phyloP scores from a whole-genome alignment of 2,113 vertebrate genomes.

The Solea senegalensis region DNA sequence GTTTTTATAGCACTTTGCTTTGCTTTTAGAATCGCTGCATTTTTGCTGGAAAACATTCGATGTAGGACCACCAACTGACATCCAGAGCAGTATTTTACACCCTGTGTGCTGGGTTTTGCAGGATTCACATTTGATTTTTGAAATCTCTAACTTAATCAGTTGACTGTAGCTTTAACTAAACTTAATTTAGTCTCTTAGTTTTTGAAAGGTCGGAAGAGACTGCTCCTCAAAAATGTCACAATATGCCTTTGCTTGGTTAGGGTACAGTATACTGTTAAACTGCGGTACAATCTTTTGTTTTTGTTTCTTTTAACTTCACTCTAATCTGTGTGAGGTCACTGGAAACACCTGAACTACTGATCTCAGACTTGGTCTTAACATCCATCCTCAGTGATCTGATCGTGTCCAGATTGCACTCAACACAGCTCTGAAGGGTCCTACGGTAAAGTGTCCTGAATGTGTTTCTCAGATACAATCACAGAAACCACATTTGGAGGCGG shows the following conservation, averaged over 20 bases:
- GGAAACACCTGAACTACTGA: background rate
- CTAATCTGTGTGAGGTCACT: background rate
- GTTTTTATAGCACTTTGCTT: conserved; percentile 64
- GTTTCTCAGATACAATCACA: too few species aligned
- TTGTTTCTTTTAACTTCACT: conserved; percentile 13
- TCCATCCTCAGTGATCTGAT: too few species aligned
- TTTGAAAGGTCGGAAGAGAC: conserved; percentile 14
- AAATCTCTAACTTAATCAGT: background rate
- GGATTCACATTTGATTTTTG: conserved; percentile 26
- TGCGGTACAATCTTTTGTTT: conserved; percentile 19
- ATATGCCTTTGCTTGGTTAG: conserved; percentile 41
- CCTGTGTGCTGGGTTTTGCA: background rate
- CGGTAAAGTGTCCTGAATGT: too few species aligned
- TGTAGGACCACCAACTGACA: conserved; percentile 17
- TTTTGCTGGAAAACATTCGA: conserved; percentile 41
- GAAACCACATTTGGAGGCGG: too few species aligned
- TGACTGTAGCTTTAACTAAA: background rate
- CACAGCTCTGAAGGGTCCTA: too few species aligned
- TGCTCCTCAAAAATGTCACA: conserved; percentile 31
- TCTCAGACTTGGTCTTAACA: too few species aligned
- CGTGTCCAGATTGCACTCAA: too few species aligned
- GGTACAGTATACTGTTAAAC: background rate
- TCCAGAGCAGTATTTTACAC: conserved; percentile 57
- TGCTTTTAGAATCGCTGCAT: conserved; percentile 29
- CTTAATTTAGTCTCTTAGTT: background rate